These are phyloP conservation scores for Phaethon lepturus DNA, from an alignment of 2,113 vertebrate genomes.

Conservation along the genomic window DNA sequence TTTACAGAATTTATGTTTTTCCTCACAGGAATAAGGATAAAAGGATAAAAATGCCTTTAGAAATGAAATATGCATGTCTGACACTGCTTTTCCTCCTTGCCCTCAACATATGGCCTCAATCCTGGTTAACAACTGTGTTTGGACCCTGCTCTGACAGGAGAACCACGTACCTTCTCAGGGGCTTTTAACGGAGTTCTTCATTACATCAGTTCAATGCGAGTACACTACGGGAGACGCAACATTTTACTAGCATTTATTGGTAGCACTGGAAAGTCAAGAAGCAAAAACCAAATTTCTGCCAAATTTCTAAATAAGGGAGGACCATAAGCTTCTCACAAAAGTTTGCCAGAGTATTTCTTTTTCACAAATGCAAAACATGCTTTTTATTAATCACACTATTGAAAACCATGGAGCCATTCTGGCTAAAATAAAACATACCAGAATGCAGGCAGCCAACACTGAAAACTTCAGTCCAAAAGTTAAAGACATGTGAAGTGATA, in stretches of 20 bases:
- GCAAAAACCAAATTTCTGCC: not conserved
- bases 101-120: not conserved
- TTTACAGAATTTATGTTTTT: not conserved
- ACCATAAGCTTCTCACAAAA: not conserved
- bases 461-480: not conserved
- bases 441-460: not conserved
- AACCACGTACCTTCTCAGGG: not conserved
- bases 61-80: not conserved
- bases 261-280: not conserved
- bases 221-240: not conserved
- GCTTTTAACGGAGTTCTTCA: not conserved
- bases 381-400: constrained; percentile 4
- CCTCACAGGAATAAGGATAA: not conserved
- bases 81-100: not conserved
- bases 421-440: not conserved
- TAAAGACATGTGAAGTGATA: not conserved
- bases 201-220: not conserved
- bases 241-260: not conserved
- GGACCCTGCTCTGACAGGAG: not conserved
- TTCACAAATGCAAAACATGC: not conserved
- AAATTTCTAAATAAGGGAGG: not conserved
- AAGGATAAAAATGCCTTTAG: not conserved
- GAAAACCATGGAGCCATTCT: not conserved
- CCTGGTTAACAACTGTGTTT: not conserved
- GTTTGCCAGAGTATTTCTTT: not conserved